Evolutionary conservation across 2,888 invertebrate genomes (phyloP), one percentile per base, ranked within the genome.

Genomic region (Clanis bilineata): DNA sequence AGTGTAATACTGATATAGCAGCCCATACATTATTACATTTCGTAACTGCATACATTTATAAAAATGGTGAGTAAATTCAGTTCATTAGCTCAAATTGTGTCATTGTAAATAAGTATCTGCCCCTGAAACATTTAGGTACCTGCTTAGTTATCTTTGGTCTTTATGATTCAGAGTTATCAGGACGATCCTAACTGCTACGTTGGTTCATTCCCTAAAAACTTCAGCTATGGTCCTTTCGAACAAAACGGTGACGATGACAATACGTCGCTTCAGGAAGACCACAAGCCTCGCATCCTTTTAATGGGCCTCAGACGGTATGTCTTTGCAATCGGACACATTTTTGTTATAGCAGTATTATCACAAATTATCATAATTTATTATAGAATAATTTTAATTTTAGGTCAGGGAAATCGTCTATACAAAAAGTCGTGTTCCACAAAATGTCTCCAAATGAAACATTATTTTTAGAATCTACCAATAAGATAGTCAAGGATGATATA

Each of bases 351-450:
- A 9, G 18, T 18, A 32, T 15, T 10, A 32, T 28, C 6, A 18
- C 18, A 0, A 32, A 51, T 32, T 21, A 9, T 2, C 18, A 32
- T 18, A 15, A 36, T 22, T 23, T 61, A 22, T 39, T 15, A 28
- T 15, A 47, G 44, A 45, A 21, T 61, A n/a, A 59, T 56, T 60
- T 54, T 55, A 62, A 62, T 94, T 94, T 67, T 80, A 97, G 99
- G 84, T 99, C 99, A 77, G 99, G 99, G 55, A 99, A 99, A 88
- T 99, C 99, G 57, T 99, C 99, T 0, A 99, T 99, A 79, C 98
- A 99, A 83, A 99, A 99, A 93, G 99, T 99, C 3, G 99, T 99
- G n/a, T 99, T 99, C 85, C 99, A 99, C 86, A 99, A 99, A 93
- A 99, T 99, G 98, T 98, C 99, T 1, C 99, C 99, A 1, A 99